Conservation (phyloP, 2,113 vertebrate genomes). For the Psilopsiagon aymara region DNA sequence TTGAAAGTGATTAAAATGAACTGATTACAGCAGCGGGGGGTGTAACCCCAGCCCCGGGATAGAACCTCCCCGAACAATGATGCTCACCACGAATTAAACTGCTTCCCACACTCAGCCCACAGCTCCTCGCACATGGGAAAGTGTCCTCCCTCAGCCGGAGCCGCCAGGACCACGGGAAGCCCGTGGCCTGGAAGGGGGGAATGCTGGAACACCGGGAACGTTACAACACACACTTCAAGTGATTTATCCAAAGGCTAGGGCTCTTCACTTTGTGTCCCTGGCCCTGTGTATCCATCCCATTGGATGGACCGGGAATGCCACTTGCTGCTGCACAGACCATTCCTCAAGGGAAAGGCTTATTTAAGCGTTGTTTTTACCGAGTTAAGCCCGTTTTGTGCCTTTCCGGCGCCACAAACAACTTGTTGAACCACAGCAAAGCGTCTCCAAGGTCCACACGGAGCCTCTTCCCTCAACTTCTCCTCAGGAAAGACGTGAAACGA, state of each 20-base stretch:
- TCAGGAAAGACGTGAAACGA: neutral
- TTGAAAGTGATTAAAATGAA: neutral
- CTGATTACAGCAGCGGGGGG: neutral
- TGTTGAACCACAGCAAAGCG: neutral
- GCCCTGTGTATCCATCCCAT: neutral
- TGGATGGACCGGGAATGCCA: neutral
- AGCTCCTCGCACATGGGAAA: conserved; percentile 8
- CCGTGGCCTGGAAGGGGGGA: fast-evolving
- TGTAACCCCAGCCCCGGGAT: neutral
- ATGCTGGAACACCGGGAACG: fast-evolving
- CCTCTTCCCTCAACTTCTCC: neutral
- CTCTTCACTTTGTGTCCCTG: fast-evolving
- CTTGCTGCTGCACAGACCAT: neutral
- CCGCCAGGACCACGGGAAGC: neutral
- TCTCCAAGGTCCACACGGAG: neutral
- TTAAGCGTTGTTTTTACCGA: neutral
- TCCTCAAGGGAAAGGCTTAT: neutral
- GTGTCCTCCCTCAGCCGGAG: neutral
- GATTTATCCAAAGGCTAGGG: neutral
- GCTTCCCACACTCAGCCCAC: conserved; percentile 47
- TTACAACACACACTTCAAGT: fast-evolving
- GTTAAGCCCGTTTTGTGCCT: neutral
- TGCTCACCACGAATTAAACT: conserved; percentile 34
- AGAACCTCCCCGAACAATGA: conserved; percentile 14
- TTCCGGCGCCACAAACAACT: neutral